phyloP scores from a whole-genome alignment of 30 jellyfish, hydroid and myxozoan genomes.

The Calvadosia cruxmelitensis region DNA sequence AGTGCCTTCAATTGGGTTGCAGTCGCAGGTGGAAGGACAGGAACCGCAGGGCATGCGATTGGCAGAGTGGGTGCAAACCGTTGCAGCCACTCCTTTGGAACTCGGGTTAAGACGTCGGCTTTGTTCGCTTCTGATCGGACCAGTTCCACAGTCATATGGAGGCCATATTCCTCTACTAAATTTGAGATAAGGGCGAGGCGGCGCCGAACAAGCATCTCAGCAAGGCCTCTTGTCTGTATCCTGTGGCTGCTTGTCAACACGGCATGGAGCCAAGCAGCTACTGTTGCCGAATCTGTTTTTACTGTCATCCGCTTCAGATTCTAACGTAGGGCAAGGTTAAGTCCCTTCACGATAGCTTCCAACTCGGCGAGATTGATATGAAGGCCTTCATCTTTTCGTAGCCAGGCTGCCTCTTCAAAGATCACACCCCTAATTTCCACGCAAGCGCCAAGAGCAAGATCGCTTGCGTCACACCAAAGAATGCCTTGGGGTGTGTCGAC shows the following conservation, averaged over 20 bases:
- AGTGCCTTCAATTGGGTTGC: too few species aligned
- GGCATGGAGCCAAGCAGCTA: too few species aligned
- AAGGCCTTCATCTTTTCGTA: not conserved
- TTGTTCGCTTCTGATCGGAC: conserved; percentile 22
- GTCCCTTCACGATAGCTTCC: not conserved
- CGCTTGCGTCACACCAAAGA: not conserved
- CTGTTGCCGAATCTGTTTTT: not conserved
- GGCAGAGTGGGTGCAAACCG: too few species aligned
- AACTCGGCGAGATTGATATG: not conserved
- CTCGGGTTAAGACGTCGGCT: conserved; percentile 12
- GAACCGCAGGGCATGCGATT: too few species aligned
- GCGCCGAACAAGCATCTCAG: conserved; percentile 17
- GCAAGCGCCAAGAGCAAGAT: not conserved
- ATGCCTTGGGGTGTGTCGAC: not conserved
- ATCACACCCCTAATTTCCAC: not conserved
- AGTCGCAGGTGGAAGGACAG: too few species aligned
- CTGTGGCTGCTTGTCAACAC: too few species aligned
- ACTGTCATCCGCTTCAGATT: too few species aligned
- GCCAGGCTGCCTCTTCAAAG: not conserved
- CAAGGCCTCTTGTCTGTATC: too few species aligned
- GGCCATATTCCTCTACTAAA: conserved; percentile 9
- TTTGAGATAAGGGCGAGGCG: conserved; percentile 8
- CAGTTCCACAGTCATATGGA: conserved; percentile 3
- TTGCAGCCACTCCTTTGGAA: too few species aligned
- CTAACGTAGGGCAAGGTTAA: not conserved